Base-by-base conservation (phyloP, 2,888 invertebrate genomes). In the Mechanitis mazaeus region DNA sequence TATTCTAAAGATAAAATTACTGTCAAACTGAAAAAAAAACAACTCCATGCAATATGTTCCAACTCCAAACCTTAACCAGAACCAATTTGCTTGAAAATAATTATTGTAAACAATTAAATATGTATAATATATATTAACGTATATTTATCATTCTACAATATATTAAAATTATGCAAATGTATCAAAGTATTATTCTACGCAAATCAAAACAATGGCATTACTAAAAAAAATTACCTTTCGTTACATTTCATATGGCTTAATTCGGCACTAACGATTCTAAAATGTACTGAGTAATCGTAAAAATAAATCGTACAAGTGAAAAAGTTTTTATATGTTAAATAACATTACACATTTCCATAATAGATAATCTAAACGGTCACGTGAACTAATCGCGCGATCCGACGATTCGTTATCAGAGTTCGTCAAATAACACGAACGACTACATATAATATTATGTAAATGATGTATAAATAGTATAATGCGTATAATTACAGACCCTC, bases 121-220 rank as follows among this genome's bases (percentile, higher is more conserved):
- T 57, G 56, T 59, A 64, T 65, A 61, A 61, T 61, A 61, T 55
- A 59, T 58, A 64, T 61, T 59, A 61, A 76, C 68, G 72, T 72
- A 79, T 77, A 80, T 70, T 70, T 71, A 75, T 77, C 78, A 76
- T 70, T 70, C 68, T 75, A 76, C 75, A 75, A 76, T 73, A 78
- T 73, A 72, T 67, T 72, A 72, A 74, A 75, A 69, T 72, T 65
- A 68, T 68, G 64, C 64, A 64, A 68, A 65, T 66, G 66, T 64
- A 71, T 68, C 64, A 68, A 66, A 69, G 47, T 60, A 60, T 63
- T 61, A 58, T 56, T 61, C 69, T 69, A 67, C 69, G 71, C 67
- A 72, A 70, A 65, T 68, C 64, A 71, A 68, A 42, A 68, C 67
- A 69, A 68, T 71, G 70, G 68, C 64, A 68, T 70, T 60, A 62